Evolutionary conservation across 2,113 vertebrate species (phyloP).

Genomic region (Dipodomys spectabilis): DNA sequence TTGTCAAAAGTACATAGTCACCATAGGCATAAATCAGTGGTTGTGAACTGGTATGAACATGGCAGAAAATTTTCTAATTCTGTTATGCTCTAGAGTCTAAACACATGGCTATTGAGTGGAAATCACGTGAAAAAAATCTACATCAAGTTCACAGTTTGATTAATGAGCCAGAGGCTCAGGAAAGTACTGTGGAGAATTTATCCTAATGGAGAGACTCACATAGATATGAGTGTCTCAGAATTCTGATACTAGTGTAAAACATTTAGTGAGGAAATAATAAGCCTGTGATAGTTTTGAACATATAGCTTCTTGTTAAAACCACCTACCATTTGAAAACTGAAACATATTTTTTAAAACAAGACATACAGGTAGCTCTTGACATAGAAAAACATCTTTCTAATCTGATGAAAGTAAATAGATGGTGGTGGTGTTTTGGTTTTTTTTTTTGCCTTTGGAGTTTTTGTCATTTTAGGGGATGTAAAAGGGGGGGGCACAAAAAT

Average conservation of each 20-base stretch:
- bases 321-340: conserved; percentile 50
- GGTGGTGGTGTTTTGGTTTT: too few species aligned
- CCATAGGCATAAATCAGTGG: neutral
- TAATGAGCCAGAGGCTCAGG: neutral
- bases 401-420: conserved; percentile 28
- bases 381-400: conserved; percentile 55
- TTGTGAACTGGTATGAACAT: neutral
- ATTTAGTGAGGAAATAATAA: neutral
- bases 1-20: neutral
- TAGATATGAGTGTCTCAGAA: neutral
- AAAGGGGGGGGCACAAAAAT: too few species aligned
- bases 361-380: conserved; percentile 37
- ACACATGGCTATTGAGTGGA: neutral
- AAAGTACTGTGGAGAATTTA: neutral
- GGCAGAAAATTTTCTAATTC: neutral
- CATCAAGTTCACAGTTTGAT: conserved; percentile 24
- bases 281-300: conserved; percentile 31
- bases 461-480: too few species aligned
- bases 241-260: neutral
- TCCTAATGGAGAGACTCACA: neutral
- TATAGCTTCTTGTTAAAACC: conserved; percentile 56
- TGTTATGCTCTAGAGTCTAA: conserved; percentile 6
- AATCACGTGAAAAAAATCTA: neutral
- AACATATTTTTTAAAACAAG: neutral
- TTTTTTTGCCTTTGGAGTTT: too few species aligned